A percentile compares a stretch with the other conserved stretches of the same genome.
phyloP scores from a whole-genome alignment of 1,140 invertebrate species.

The Danaus plexippus region DNA sequence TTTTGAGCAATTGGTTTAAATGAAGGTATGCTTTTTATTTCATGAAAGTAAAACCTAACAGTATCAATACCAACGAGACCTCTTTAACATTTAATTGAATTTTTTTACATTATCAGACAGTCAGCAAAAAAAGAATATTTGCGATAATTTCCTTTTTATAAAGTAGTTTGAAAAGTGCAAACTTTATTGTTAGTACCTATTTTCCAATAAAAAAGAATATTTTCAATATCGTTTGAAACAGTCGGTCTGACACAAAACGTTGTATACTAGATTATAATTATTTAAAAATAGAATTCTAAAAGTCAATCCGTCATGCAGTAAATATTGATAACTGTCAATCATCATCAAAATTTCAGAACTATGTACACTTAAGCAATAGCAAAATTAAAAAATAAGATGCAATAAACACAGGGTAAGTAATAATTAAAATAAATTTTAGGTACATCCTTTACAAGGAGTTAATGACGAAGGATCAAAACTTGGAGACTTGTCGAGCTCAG shows the following conservation, averaged over 20 bases:
- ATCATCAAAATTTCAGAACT: slow-evolving; percentile 7
- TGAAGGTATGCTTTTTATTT: no score
- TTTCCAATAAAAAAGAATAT: slow-evolving; percentile 1
- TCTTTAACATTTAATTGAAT: no score
- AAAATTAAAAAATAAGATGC: slow-evolving; percentile 25
- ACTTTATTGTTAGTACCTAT: neutral
- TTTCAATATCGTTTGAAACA: neutral
- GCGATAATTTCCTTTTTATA: no score
- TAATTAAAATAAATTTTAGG: slow-evolving; percentile 27
- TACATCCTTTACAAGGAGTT: slow-evolving; percentile 61
- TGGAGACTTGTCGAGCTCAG: slow-evolving; percentile 55
- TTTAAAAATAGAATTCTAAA: no score
- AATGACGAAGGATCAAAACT: slow-evolving; percentile 59
- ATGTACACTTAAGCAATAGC: slow-evolving; percentile 7
- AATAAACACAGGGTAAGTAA: slow-evolving; percentile 33
- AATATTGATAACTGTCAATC: neutral
- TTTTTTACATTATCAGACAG: no score
- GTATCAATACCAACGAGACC: no score
- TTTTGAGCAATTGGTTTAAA: no score
- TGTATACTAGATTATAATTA: no score
- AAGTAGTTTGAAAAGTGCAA: no score
- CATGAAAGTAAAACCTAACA: no score
- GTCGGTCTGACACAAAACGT: neutral
- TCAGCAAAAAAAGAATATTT: no score
- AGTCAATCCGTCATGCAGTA: no score